A percentile compares a stretch with the other conserved stretches of the same genome.
Conservation (phyloP, 2,797 vertebrate species). For the Fistularia tabacaria region DNA sequence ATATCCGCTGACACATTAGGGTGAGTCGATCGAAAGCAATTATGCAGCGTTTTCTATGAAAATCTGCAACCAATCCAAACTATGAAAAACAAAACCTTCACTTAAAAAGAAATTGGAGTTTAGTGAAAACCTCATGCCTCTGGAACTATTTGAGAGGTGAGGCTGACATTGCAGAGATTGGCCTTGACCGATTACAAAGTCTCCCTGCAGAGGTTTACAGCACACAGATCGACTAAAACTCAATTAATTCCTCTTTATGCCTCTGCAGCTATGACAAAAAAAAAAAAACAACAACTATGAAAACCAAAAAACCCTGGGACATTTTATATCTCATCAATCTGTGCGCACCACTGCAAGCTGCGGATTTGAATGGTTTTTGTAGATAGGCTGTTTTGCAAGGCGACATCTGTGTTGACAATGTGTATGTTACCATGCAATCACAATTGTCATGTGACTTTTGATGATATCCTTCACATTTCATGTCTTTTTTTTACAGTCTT, state of each 20-base stretch:
- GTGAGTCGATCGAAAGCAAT: constrained; percentile 73
- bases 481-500: no score
- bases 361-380: no score
- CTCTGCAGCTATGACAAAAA: constrained; percentile 3
- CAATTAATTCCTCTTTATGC: constrained; percentile 24
- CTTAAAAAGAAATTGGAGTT: neutral
- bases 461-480: no score
- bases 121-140: constrained; percentile 2
- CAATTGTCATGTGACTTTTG: no score
- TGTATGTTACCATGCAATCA: no score
- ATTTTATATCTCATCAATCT: no score
- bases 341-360: no score
- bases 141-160: neutral
- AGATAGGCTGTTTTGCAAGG: no score
- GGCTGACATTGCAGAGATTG: neutral
- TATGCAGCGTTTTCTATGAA: constrained; percentile 48
- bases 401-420: no score
- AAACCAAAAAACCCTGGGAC: no score
- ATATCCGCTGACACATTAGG: constrained; percentile 62
- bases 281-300: no score
- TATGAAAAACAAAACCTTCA: constrained; percentile 8
- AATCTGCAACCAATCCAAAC: constrained; percentile 32
- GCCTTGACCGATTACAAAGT: constrained; percentile 17
- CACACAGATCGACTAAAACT: constrained; percentile 7
- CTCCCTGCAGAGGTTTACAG: neutral